These are phyloP conservation scores for Hydractinia symbiolongicarpus DNA, from an alignment of 30 jellyfish, hydroid and myxozoan species.

Conservation along the genomic window DNA sequence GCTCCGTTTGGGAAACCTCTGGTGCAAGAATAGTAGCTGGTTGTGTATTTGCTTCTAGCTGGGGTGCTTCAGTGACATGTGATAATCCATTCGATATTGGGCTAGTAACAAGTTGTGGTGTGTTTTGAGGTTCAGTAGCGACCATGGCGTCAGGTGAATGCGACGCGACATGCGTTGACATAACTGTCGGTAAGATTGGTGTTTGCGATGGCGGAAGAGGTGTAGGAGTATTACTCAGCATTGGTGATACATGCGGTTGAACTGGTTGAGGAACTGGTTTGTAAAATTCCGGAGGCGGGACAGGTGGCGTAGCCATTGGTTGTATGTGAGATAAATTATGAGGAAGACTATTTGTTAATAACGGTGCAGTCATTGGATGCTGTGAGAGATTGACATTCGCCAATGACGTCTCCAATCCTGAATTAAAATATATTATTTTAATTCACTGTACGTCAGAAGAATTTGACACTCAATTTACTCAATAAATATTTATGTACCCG, in stretches of 20 bases:
- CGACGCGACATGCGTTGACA: conserved; percentile 53
- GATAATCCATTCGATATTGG: background rate
- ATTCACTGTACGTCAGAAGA: background rate
- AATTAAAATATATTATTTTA: background rate
- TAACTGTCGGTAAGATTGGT: conserved; percentile 21
- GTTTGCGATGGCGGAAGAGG: background rate
- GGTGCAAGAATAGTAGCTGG: background rate
- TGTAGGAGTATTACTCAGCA: background rate
- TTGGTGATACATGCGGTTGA: conserved; percentile 43
- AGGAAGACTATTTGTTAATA: conserved; percentile 39
- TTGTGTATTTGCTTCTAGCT: background rate
- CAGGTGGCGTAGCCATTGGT: conserved; percentile 37
- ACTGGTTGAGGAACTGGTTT: conserved; percentile 57
- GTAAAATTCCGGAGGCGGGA: conserved; percentile 25
- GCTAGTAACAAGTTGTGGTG: background rate
- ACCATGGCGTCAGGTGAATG: conserved; percentile 36
- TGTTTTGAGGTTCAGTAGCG: conserved; percentile 15
- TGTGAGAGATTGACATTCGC: conserved; percentile 42
- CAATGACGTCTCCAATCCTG: conserved; percentile 47
- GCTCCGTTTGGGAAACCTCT: conserved; percentile 15
- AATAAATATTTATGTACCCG: too few species aligned
- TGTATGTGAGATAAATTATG: conserved; percentile 33
- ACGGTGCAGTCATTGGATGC: conserved; percentile 59
- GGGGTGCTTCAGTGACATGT: background rate
- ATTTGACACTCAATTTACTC: too few species aligned